These are phyloP conservation scores for Sinella curviseta DNA, from an alignment of 1,140 invertebrate species.

Conservation along the genomic window DNA sequence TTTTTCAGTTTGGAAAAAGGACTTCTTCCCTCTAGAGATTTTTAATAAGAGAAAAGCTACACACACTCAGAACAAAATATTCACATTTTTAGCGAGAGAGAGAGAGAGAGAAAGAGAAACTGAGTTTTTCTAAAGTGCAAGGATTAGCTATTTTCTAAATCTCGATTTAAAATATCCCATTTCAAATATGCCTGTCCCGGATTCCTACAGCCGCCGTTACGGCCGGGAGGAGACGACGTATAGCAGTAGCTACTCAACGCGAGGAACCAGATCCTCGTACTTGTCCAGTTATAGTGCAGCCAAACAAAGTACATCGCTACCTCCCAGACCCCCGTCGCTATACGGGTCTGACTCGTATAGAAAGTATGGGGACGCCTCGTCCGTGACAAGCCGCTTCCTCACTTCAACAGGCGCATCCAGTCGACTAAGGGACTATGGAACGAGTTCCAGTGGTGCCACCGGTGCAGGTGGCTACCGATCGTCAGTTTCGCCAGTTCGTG, in stretches of 20 bases:
- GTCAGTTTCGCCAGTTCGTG: conserved; percentile 41
- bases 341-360: conserved; percentile 30
- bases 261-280: conserved; percentile 22
- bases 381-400: conserved; percentile 29
- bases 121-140: not conserved
- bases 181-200: conserved; percentile 46
- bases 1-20: conserved; percentile 15
- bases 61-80: not conserved
- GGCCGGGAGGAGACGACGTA: conserved; percentile 40
- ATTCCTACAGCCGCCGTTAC: conserved; percentile 38
- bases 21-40: not conserved
- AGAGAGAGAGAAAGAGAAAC: not conserved
- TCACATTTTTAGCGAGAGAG: not conserved
- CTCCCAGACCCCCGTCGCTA: conserved; percentile 38
- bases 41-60: not conserved
- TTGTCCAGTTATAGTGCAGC: conserved; percentile 37
- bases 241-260: not conserved
- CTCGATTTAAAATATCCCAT: not conserved
- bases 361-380: conserved; percentile 35
- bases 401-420: not conserved
- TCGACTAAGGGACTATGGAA: conserved; percentile 19
- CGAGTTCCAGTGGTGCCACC: conserved; percentile 8
- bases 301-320: conserved; percentile 38
- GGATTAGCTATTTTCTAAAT: conserved; percentile 1
- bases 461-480: conserved; percentile 27